phyloP scores from a whole-genome alignment of 2,888 invertebrate species.

The Melipona bicolor region DNA sequence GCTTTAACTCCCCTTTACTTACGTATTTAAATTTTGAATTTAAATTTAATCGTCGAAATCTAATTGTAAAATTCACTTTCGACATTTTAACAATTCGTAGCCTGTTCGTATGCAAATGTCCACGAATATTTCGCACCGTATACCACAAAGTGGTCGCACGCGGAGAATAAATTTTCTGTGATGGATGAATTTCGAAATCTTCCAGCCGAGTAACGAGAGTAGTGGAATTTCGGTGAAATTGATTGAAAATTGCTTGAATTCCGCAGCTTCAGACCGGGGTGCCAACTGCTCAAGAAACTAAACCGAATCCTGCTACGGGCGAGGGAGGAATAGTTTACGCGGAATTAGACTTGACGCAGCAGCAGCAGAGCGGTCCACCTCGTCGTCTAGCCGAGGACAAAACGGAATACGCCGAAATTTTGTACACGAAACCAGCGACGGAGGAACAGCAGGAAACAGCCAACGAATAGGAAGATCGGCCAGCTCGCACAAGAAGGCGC shows the following conservation, averaged over 20 bases:
- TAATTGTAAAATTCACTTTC: too few species aligned
- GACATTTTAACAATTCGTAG: too few species aligned
- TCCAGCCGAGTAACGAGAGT: neutral
- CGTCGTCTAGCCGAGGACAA: constrained; percentile 86
- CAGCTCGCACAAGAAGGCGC: neutral
- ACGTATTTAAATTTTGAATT: too few species aligned
- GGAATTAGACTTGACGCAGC: constrained; percentile 80
- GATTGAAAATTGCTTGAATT: neutral
- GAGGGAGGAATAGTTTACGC: constrained; percentile 82
- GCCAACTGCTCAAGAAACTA: constrained; percentile 49
- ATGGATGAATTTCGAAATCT: neutral
- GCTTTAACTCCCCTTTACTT: too few species aligned
- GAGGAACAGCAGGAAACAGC: constrained; percentile 75
- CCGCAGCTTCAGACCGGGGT: constrained; percentile 60
- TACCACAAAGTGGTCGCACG: neutral
- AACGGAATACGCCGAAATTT: constrained; percentile 93
- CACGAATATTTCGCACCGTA: too few species aligned
- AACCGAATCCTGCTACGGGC: constrained; percentile 59
- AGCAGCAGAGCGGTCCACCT: constrained; percentile 73
- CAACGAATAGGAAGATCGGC: constrained; percentile 67
- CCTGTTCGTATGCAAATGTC: neutral
- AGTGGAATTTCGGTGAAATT: neutral
- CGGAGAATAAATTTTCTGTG: too few species aligned
- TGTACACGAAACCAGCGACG: constrained; percentile 87
- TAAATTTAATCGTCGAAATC: too few species aligned